These are phyloP conservation scores for Cheilosia soror DNA, from an alignment of 2,888 invertebrate genomes.

Conservation along the genomic window DNA sequence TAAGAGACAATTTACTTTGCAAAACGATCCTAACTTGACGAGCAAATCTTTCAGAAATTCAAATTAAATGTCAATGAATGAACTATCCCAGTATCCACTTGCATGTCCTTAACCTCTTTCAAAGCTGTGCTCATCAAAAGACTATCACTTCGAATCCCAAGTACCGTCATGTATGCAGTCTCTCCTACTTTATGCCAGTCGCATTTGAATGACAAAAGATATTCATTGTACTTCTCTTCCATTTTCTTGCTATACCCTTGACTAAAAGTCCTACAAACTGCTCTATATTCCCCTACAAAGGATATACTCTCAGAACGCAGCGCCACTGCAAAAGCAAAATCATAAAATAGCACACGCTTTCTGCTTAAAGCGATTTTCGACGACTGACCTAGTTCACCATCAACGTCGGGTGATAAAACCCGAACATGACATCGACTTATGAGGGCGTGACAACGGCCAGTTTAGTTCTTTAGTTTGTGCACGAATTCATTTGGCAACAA, in stretches of 20 bases:
- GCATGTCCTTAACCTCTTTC: slow-evolving; percentile 63
- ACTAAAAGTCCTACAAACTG: slow-evolving; percentile 41
- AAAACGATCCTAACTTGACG: slow-evolving; percentile 8
- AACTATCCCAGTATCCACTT: slow-evolving; percentile 35
- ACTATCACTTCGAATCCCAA: slow-evolving; percentile 28
- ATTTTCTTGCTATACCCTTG: slow-evolving; percentile 51
- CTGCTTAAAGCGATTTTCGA: slow-evolving; percentile 61
- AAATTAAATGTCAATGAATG: slow-evolving; percentile 36
- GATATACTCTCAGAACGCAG: slow-evolving; percentile 12
- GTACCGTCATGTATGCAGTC: slow-evolving; percentile 12
- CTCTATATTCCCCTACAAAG: slow-evolving; percentile 16
- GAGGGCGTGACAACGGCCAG: slow-evolving; percentile 73
- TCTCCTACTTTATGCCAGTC: slow-evolving; percentile 28
- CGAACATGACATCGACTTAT: slow-evolving; percentile 70
- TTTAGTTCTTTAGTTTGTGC: slow-evolving; percentile 52
- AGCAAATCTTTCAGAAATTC: slow-evolving; percentile 42
- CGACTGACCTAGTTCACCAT: slow-evolving; percentile 68
- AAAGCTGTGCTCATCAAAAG: slow-evolving; percentile 11
- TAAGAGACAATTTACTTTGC: slow-evolving; percentile 8
- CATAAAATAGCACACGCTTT: not conserved
- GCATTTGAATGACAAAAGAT: slow-evolving; percentile 71
- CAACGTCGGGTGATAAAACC: slow-evolving; percentile 34
- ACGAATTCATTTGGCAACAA: slow-evolving; percentile 54
- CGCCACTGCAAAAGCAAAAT: not conserved
- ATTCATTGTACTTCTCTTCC: slow-evolving; percentile 41